These are phyloP conservation scores for Microtus oregoni DNA, from an alignment of 2,113 vertebrate species.

Conservation along the genomic window DNA sequence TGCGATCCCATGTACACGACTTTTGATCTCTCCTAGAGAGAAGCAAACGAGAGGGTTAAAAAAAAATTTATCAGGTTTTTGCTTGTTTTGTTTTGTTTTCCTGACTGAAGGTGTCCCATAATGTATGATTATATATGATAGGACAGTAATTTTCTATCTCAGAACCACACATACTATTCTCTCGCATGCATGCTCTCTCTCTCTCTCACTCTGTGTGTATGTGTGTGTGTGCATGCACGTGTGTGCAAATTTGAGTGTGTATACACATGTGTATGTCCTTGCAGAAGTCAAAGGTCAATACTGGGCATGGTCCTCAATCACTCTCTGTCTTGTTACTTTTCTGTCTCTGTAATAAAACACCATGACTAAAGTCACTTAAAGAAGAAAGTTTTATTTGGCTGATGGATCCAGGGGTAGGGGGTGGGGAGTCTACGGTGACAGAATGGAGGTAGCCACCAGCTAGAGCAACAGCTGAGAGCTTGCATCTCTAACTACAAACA, in stretches of 20 bases:
- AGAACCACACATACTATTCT: background rate
- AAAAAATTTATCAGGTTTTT: background rate
- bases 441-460: background rate
- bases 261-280: background rate
- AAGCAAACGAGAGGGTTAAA: background rate
- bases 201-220: background rate
- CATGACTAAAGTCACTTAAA: background rate
- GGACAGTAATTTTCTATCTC: background rate
- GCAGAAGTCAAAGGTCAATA: background rate
- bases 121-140: background rate
- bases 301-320: background rate
- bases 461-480: background rate
- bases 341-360: background rate
- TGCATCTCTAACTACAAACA: background rate
- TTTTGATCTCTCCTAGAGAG: slow-evolving; percentile 84
- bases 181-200: too few species aligned
- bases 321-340: background rate
- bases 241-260: background rate
- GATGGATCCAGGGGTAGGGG: too few species aligned
- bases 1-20: slow-evolving; percentile 76
- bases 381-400: background rate
- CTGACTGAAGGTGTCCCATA: background rate
- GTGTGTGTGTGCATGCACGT: background rate
- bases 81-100: background rate
- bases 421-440: too few species aligned